Percentiles rank a stretch among this genome's conserved stretches.
Evolutionary conservation across 2,888 invertebrate genomes (phyloP).

Genomic region (Cheilosia scutellata): DNA sequence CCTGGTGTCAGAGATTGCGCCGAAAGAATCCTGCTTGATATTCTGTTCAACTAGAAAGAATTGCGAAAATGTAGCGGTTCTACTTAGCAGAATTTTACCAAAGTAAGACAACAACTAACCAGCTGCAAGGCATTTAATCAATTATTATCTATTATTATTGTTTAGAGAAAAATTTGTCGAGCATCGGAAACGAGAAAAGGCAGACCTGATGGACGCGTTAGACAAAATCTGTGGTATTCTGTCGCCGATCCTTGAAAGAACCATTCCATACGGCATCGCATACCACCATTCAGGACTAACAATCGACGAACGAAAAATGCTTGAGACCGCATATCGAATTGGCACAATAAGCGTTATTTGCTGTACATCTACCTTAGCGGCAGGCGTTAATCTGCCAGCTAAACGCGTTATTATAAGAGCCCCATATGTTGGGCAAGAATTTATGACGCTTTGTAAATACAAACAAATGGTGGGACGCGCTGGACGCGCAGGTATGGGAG

Average conservation of each 20-base stretch:
- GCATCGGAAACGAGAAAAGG: slow-evolving; percentile 86
- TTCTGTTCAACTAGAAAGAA: slow-evolving; percentile 97
- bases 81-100: slow-evolving; percentile 88
- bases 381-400: slow-evolving; percentile 98
- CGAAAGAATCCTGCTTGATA: slow-evolving; percentile 91
- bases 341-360: slow-evolving; percentile 94
- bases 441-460: slow-evolving; percentile 91
- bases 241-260: slow-evolving; percentile 88
- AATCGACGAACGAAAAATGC: slow-evolving; percentile 91
- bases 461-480: slow-evolving; percentile 98
- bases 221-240: slow-evolving; percentile 88
- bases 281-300: slow-evolving; percentile 98
- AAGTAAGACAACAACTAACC: slow-evolving; percentile 72
- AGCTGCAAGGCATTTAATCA: neutral
- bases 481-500: slow-evolving; percentile 94
- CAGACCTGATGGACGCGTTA: slow-evolving; percentile 86
- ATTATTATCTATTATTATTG: neutral
- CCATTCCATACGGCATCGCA: slow-evolving; percentile 92
- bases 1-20: slow-evolving; percentile 92
- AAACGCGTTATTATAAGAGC: slow-evolving; percentile 94
- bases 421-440: slow-evolving; percentile 91
- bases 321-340: slow-evolving; percentile 93
- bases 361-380: slow-evolving; percentile 98
- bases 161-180: slow-evolving; percentile 85
- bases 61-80: slow-evolving; percentile 94